Conservation (phyloP, 2,888 invertebrate genomes). For the Doris montereyensis region DNA sequence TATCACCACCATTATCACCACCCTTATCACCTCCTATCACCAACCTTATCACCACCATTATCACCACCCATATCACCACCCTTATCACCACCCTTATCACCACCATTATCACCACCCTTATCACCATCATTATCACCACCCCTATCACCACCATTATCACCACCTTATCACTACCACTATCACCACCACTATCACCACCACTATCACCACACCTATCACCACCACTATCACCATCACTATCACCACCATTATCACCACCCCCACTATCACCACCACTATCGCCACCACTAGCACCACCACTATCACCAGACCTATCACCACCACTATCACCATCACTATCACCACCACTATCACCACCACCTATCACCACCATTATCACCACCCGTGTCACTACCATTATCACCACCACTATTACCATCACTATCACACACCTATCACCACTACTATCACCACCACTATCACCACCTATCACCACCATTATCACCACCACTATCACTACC, state of each 20-base stretch:
- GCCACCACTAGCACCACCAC: neutral
- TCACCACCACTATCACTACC: too few species aligned
- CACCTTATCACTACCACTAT: slow-evolving; percentile 38
- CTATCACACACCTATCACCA: too few species aligned
- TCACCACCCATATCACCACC: neutral
- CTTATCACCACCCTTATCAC: neutral
- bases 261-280: neutral
- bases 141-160: neutral
- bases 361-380: too few species aligned
- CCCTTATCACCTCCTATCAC: neutral
- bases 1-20: neutral
- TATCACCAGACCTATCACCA: neutral
- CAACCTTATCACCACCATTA: neutral
- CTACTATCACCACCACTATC: too few species aligned
- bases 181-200: neutral
- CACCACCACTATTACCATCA: too few species aligned
- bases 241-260: neutral
- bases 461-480: too few species aligned
- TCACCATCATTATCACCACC: neutral
- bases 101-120: neutral
- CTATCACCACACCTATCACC: too few species aligned
- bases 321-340: too few species aligned
- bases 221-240: neutral
- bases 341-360: too few species aligned
- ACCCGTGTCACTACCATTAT: too few species aligned